Conservation (phyloP, 2,888 invertebrate species). For the Slavum lentiscoides region DNA sequence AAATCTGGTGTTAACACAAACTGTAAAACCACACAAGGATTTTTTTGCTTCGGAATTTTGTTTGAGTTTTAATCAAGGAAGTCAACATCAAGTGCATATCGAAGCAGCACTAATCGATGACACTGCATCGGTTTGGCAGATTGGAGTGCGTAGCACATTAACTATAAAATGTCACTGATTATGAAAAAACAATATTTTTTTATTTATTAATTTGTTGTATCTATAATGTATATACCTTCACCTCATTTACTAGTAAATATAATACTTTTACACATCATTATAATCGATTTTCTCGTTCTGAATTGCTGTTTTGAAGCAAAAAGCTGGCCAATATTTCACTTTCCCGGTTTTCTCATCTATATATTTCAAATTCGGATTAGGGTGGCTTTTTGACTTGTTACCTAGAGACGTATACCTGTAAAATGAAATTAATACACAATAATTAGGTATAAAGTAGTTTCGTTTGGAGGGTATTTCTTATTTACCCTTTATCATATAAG, state of each 20-base stretch:
- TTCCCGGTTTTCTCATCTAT: constrained; percentile 61
- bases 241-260: constrained; percentile 12
- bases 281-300: constrained; percentile 67
- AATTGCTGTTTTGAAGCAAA: constrained; percentile 65
- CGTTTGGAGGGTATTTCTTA: constrained; percentile 59
- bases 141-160: constrained; percentile 79
- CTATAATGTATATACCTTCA: constrained; percentile 8
- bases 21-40: constrained; percentile 86
- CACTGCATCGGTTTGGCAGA: constrained; percentile 83
- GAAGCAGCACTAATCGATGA: constrained; percentile 86
- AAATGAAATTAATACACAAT: not conserved
- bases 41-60: constrained; percentile 93
- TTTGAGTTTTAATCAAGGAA: constrained; percentile 69
- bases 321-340: constrained; percentile 72
- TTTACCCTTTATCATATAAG: constrained; percentile 85
- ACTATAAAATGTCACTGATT: constrained; percentile 77
- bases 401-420: constrained; percentile 75
- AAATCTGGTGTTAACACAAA: constrained; percentile 68
- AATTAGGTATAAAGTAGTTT: not conserved
- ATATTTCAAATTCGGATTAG: constrained; percentile 73
- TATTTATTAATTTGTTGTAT: not conserved
- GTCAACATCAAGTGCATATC: constrained; percentile 76
- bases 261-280: constrained; percentile 32
- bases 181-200: constrained; percentile 21
- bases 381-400: constrained; percentile 75